Evolutionary conservation across 2,113 vertebrate genomes (phyloP).

Genomic region (Pteropus alecto): DNA sequence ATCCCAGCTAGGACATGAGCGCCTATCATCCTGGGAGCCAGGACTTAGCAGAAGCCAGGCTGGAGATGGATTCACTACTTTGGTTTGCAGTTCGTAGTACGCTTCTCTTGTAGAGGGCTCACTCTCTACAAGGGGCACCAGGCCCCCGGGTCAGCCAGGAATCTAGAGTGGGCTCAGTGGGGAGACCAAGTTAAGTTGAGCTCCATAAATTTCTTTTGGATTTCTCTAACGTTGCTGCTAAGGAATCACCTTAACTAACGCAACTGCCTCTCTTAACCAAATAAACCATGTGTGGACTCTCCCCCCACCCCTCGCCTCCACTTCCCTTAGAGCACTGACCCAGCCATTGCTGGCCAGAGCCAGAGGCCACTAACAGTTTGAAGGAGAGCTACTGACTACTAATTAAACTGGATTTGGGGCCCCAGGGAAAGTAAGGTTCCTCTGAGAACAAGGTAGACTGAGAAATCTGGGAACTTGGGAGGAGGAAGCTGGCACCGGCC

Average conservation of each 20-base stretch:
- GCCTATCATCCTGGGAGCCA: background rate
- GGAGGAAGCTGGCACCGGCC: background rate
- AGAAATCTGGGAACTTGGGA: background rate
- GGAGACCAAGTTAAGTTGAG: background rate
- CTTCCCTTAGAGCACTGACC: constrained; percentile 55
- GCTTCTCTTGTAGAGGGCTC: background rate
- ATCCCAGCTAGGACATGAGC: background rate
- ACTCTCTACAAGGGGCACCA: background rate
- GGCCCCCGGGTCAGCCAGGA: background rate
- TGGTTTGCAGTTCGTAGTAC: background rate
- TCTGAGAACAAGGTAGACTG: background rate
- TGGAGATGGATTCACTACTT: background rate
- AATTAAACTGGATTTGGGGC: constrained; percentile 42
- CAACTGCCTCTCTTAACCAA: constrained; percentile 71
- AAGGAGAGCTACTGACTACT: constrained; percentile 65
- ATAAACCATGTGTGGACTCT: constrained; percentile 64
- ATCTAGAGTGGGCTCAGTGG: background rate
- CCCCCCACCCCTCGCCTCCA: constrained; percentile 42
- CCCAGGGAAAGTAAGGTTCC: background rate
- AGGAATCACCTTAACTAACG: constrained; percentile 68
- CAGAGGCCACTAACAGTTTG: constrained; percentile 66
- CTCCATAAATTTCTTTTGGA: background rate
- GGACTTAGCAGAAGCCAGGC: background rate
- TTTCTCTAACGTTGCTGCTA: constrained; percentile 59
- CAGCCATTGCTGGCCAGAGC: constrained; percentile 52